Evolutionary conservation across 2,113 vertebrate genomes (phyloP), one percentile per base, ranked within the genome.

Genomic region (Scytalopus superciliaris): DNA sequence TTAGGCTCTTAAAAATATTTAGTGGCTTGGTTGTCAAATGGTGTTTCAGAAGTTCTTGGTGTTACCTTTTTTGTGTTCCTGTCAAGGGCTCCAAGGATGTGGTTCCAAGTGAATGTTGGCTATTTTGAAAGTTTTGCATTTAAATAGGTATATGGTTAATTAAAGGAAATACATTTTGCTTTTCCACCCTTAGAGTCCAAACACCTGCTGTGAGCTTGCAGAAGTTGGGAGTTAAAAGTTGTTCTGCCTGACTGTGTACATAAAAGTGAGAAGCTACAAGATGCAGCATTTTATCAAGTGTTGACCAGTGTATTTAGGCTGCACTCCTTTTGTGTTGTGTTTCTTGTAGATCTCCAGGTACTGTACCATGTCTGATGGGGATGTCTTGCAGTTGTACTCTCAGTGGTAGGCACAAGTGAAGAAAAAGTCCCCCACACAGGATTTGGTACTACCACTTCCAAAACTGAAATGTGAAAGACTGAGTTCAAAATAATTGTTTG

Each of bases 401-500:
- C 17, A 57, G 40, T n/a, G 66, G 14, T 47, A 57, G 75, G 57
- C 83, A n/a, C 18, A 69, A n/a, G 33, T 67, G 68, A 80, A 76
- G 66, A 31, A 70, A n/a, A 55, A 35, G 16, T 57, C 14, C 31
- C 53, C 66, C 53, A 33, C 4, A 2, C 1, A 47, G 19, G 47
- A 15, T 62, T 80, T 92, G 76, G 15, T 70, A 8, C 35, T 90
- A 4, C 50, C 59, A 25, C 52, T 78, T 60, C 44, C 44, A 47
- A 59, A 90, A 62, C 5, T 53, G 56, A 13, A 93, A 67, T 53
- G 47, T 3, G 7, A 59, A 56, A 85, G 37, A 3, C 33, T 74
- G 55, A 5, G 10, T 92, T 88, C 40, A 88, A 87, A 88, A 74
- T 90, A 84, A 39, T 74, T 83, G n/a, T 53, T 55, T 77, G 72